Base-by-base conservation (phyloP, 2,888 invertebrate species). In the Idaea aversata region DNA sequence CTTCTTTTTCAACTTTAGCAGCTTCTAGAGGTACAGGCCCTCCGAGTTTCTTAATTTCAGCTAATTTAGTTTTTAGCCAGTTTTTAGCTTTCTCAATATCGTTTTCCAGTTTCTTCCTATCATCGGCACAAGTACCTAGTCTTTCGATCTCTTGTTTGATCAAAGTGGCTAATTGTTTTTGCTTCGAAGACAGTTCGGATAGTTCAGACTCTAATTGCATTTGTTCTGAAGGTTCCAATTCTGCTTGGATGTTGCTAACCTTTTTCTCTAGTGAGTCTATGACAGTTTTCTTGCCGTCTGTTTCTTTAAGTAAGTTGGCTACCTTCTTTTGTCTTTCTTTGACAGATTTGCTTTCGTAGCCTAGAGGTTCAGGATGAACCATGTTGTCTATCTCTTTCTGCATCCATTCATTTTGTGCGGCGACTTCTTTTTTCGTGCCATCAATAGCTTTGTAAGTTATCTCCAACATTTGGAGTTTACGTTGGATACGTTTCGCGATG, bases 191-290 rank as follows among this genome's bases (percentile, higher is more conserved):
- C 0, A 98, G 87, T 77, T 95, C 95, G 71, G 95, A 95, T 59
- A 98, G 87, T 57, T 96, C 94, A 0, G 94, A 93, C 81, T 97
- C 97, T 62, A 98, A 87, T 81, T 96, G 95, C 73, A 96, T 95
- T 74, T 97, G 96, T 85, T 98, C 98, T 0, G 95, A 94, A 5
- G 96, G 95, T 84, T 98, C 98, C 57, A 98, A 86, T 84, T 98
- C 98, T 67, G 96, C 95, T 78, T 96, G 95, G 90, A 98, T 96
- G 73, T 97, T 97, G 69, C 95, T 95, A 15, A 98, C 95, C 67
- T 97, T 95, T 86, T 97, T 97, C 75, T 97, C 96, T 35, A 98
- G 89, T 0, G 97, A 96, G 76, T 97, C 97, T 66, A 97, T 95
- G 5, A 97, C 94, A 0, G 96, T 95, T 78, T 96, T 96, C 84